Percentiles rank a stretch among this genome's conserved stretches.
These are phyloP conservation scores for Drosophila aff. DNA, from an alignment of 1,140 invertebrate species.

Conservation along the genomic window DNA sequence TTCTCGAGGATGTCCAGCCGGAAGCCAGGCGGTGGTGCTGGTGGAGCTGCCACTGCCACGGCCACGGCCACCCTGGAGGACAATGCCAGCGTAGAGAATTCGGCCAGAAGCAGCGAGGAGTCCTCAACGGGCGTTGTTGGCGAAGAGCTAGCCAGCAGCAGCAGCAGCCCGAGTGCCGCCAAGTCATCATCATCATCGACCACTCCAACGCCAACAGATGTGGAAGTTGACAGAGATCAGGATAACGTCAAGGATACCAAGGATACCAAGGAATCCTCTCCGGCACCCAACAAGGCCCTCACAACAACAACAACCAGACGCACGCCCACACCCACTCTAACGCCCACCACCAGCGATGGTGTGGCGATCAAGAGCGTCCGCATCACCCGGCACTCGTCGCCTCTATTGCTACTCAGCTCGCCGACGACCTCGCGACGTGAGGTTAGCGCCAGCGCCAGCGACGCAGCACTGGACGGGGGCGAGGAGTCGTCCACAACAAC, in stretches of 20 bases:
- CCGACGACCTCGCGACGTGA: conserved; percentile 49
- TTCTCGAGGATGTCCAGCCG: conserved; percentile 77
- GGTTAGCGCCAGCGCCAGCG: not conserved
- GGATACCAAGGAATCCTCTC: conserved; percentile 7
- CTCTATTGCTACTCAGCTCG: conserved; percentile 54
- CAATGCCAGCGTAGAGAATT: conserved; percentile 30
- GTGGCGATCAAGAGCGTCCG: conserved; percentile 47
- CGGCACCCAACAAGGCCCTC: conserved; percentile 17
- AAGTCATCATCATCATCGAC: conserved; percentile 7
- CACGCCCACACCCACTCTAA: conserved; percentile 34
- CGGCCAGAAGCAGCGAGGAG: conserved; percentile 29
- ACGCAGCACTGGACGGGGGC: conserved; percentile 13
- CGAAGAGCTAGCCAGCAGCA: conserved; percentile 5
- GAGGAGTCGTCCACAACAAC: conserved; percentile 2
- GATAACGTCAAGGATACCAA: conserved; percentile 1
- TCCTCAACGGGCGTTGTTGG: not conserved
- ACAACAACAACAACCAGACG: conserved; percentile 7
- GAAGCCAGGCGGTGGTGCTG: conserved; percentile 51
- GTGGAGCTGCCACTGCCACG: conserved; percentile 6
- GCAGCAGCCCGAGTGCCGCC: too few species aligned
- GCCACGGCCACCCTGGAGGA: conserved; percentile 25
- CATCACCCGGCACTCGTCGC: conserved; percentile 74
- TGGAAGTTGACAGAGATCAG: conserved; percentile 5
- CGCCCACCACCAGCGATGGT: conserved; percentile 22
- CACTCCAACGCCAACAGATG: not conserved